Conservation (phyloP, 2,888 invertebrate species). For the Eristalis pertinax region DNA sequence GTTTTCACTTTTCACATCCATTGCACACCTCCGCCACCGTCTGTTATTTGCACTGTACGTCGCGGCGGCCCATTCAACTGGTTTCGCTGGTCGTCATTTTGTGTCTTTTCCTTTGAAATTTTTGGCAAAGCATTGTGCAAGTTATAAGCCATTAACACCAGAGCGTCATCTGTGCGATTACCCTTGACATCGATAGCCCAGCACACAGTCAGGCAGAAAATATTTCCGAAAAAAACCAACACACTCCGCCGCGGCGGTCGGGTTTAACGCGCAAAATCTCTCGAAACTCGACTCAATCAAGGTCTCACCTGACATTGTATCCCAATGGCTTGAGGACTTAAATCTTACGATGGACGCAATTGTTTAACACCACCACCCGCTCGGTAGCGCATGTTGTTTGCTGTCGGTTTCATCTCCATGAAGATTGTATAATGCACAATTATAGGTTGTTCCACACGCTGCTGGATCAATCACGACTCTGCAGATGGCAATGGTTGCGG, state of each 20-base stretch:
- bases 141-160: conserved; percentile 42
- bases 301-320: conserved; percentile 36
- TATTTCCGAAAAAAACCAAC: conserved; percentile 10
- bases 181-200: conserved; percentile 64
- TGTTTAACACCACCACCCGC: neutral
- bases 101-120: conserved; percentile 36
- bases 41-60: neutral
- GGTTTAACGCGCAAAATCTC: conserved; percentile 51
- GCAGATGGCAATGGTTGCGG: neutral
- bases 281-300: conserved; percentile 42
- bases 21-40: neutral
- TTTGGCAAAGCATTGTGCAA: conserved; percentile 56
- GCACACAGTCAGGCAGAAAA: conserved; percentile 1
- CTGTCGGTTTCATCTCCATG: neutral
- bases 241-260: conserved; percentile 13
- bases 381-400: neutral
- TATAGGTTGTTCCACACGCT: conserved; percentile 6
- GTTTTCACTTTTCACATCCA: conserved; percentile 66
- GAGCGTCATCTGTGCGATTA: conserved; percentile 42
- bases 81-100: conserved; percentile 30
- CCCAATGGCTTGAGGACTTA: conserved; percentile 12
- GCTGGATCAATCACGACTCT: conserved; percentile 1
- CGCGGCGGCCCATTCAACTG: neutral
- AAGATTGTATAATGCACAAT: conserved; percentile 41
- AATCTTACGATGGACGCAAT: neutral